phyloP scores from a whole-genome alignment of 1,140 invertebrate species.

The Archegozetes longisetosus region DNA sequence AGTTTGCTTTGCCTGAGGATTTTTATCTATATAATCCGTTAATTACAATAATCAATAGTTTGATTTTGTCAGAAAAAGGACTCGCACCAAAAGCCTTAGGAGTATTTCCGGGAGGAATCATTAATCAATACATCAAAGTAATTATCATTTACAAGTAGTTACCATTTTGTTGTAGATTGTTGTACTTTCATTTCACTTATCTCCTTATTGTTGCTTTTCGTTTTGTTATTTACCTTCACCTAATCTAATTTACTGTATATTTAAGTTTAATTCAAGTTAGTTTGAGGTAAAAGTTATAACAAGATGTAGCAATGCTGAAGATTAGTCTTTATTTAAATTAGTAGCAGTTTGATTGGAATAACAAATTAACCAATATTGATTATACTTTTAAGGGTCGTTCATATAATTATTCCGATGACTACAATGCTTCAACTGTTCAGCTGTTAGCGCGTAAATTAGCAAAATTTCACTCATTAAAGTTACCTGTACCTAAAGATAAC shows the following conservation, averaged over 20 bases:
- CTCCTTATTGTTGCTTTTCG: too few relatives aligned
- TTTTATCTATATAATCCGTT: neutral
- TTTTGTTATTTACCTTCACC: too few relatives aligned
- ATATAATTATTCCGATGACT: constrained; percentile 4
- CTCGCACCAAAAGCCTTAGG: neutral
- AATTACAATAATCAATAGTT: neutral
- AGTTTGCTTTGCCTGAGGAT: neutral
- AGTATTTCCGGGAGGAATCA: neutral
- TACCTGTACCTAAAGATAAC: constrained; percentile 1
- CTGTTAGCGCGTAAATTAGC: neutral
- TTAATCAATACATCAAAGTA: neutral
- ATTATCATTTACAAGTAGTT: neutral
- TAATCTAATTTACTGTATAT: too few relatives aligned
- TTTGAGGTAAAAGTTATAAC: too few relatives aligned
- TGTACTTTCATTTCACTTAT: too few relatives aligned
- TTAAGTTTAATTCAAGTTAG: too few relatives aligned
- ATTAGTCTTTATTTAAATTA: too few relatives aligned
- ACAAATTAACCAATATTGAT: too few relatives aligned
- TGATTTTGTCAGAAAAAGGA: neutral
- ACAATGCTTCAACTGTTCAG: neutral
- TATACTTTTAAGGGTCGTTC: neutral
- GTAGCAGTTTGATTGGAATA: too few relatives aligned
- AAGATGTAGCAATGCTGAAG: too few relatives aligned
- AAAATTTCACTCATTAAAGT: neutral
- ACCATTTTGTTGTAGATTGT: neutral